Percentiles rank a stretch among this genome's conserved stretches.
Evolutionary conservation across 2,888 invertebrate genomes (phyloP).

Genomic region (Lamproptera curius): DNA sequence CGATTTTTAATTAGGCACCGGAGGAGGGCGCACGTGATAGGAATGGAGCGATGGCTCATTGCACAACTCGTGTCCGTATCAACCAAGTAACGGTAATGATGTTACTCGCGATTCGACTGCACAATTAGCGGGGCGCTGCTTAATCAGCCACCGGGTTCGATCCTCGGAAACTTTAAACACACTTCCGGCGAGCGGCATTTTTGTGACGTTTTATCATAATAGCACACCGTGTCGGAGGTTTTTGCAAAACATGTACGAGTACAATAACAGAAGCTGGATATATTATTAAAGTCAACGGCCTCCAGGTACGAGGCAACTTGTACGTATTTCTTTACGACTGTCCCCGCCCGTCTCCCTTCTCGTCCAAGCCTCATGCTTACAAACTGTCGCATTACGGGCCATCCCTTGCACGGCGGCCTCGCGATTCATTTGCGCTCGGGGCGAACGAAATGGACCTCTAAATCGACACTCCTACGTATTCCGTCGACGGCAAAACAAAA

Average conservation of each 20-base stretch:
- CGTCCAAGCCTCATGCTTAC: slow-evolving; percentile 74
- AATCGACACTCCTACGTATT: background rate
- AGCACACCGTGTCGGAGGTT: background rate
- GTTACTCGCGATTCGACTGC: slow-evolving; percentile 63
- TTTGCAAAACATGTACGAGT: no score
- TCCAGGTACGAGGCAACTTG: slow-evolving; percentile 58
- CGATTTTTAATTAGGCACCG: slow-evolving; percentile 74
- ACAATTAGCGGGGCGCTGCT: slow-evolving; percentile 61
- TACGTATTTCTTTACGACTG: slow-evolving; percentile 67
- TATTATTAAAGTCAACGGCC: slow-evolving; percentile 62
- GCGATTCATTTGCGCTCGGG: slow-evolving; percentile 10
- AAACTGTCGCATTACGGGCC: slow-evolving; percentile 75
- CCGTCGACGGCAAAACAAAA: slow-evolving; percentile 16
- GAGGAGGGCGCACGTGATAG: slow-evolving; percentile 57
- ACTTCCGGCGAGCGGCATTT: background rate
- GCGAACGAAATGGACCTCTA: slow-evolving; percentile 22
- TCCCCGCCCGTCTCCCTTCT: slow-evolving; percentile 36
- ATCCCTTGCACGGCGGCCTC: slow-evolving; percentile 58
- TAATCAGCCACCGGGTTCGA: slow-evolving; percentile 43
- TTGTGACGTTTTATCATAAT: background rate
- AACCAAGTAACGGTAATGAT: slow-evolving; percentile 54
- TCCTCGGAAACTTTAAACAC: background rate
- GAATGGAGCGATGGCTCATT: slow-evolving; percentile 60
- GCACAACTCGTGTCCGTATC: slow-evolving; percentile 46
- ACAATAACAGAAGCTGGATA: slow-evolving; percentile 40